Conservation (phyloP, 1,140 invertebrate genomes). For the Lethocerus indicus region DNA sequence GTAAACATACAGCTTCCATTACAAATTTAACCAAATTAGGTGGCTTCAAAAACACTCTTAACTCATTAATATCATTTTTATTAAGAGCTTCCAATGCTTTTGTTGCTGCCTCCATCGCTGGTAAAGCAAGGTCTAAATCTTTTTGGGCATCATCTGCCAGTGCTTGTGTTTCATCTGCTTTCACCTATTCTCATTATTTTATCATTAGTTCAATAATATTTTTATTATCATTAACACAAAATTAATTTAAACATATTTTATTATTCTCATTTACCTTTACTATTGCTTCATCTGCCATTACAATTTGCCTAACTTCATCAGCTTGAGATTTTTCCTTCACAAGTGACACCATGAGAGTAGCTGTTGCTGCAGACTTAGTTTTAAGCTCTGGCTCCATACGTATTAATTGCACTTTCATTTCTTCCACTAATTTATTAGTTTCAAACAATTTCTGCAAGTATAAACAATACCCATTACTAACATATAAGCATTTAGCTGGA, state of each 20-base stretch:
- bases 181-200: too few relatives aligned
- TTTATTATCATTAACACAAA: too few relatives aligned
- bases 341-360: conserved; percentile 53
- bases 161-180: conserved; percentile 61
- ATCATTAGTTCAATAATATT: too few relatives aligned
- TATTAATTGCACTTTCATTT: conserved; percentile 76
- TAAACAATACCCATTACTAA: conserved; percentile 15
- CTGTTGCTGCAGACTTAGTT: conserved; percentile 63
- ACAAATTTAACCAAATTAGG: conserved; percentile 74
- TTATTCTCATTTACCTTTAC: conserved; percentile 39
- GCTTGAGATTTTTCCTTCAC: conserved; percentile 67
- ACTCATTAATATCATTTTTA: conserved; percentile 78
- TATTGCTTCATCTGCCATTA: conserved; percentile 56
- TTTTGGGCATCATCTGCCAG: conserved; percentile 74
- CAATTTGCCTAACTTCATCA: conserved; percentile 57
- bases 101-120: conserved; percentile 64
- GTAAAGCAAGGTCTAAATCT: conserved; percentile 67
- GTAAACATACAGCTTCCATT: conserved; percentile 78
- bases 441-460: conserved; percentile 56
- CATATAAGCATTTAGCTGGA: too few relatives aligned
- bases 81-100: conserved; percentile 70
- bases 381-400: conserved; percentile 71
- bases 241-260: not conserved
- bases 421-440: conserved; percentile 64
- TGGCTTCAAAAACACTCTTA: conserved; percentile 74